Conservation (phyloP, 2,113 vertebrate species). For the Rana temporaria region DNA sequence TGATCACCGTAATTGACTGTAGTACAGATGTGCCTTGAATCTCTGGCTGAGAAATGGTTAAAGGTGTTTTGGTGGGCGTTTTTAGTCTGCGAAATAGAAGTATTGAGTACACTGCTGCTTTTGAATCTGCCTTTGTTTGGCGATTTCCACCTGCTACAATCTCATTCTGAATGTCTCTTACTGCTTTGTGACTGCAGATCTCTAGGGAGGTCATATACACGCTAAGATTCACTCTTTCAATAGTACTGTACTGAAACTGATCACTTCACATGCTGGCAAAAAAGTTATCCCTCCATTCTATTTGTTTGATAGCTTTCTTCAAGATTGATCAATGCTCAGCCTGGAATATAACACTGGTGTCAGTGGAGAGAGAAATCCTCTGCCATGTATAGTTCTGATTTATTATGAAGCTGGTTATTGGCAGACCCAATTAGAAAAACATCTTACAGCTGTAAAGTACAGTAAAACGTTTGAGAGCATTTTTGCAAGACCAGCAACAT, state of each 20-base stretch:
- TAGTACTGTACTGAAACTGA: constrained; percentile 3
- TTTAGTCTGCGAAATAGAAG: not conserved
- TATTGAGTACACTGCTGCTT: not conserved
- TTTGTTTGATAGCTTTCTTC: not conserved
- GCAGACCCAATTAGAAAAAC: too few relatives aligned
- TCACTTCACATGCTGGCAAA: not conserved
- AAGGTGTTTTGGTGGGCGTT: not conserved
- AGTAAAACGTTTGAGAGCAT: too few relatives aligned
- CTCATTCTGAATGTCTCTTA: not conserved
- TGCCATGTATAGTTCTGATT: too few relatives aligned
- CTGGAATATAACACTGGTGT: too few relatives aligned
- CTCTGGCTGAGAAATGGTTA: not conserved
- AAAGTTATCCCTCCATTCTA: not conserved
- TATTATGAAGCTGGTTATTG: too few relatives aligned
- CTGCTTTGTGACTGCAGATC: not conserved
- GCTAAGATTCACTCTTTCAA: constrained; percentile 1
- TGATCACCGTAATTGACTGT: too few relatives aligned
- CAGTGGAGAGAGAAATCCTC: too few relatives aligned
- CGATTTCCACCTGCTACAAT: constrained; percentile 6
- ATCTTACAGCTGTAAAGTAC: too few relatives aligned
- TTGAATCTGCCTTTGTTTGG: not conserved
- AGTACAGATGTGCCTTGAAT: not conserved
- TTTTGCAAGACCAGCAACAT: too few relatives aligned
- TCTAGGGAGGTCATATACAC: not conserved
- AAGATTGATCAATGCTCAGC: too few relatives aligned